Evolutionary conservation across 2,888 invertebrate species (phyloP).

Genomic region (Pseudanteris insignis): DNA sequence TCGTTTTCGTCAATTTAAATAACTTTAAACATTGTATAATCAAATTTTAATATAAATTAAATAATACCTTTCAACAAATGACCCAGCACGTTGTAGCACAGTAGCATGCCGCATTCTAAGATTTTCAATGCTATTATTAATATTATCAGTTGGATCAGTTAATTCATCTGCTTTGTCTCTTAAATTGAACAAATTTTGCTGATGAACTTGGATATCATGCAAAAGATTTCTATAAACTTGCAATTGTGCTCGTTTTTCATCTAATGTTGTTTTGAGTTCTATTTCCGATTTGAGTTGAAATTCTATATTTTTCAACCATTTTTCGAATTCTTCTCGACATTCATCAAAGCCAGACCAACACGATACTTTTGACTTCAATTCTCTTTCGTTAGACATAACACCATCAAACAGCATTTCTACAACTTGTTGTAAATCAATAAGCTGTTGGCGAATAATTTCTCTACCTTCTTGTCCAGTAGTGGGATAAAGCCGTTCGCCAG

Average conservation of each 20-base stretch:
- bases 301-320: conserved; percentile 82
- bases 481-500: conserved; percentile 87
- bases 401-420: conserved; percentile 84
- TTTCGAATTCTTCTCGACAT: conserved; percentile 78
- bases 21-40: too few species aligned
- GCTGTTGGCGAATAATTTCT: conserved; percentile 82
- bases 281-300: conserved; percentile 80
- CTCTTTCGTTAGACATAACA: conserved; percentile 79
- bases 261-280: conserved; percentile 83
- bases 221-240: conserved; percentile 83
- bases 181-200: conserved; percentile 84
- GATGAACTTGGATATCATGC: conserved; percentile 85
- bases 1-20: too few species aligned
- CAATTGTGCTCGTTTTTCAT: conserved; percentile 90
- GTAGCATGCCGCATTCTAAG: conserved; percentile 79
- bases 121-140: conserved; percentile 76
- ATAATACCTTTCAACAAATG: conserved; percentile 77
- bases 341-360: conserved; percentile 94
- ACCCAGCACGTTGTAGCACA: conserved; percentile 76
- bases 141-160: conserved; percentile 80
- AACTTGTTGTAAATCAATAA: conserved; percentile 84
- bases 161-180: conserved; percentile 82
- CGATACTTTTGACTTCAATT: conserved; percentile 83
- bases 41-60: too few species aligned
- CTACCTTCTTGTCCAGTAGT: conserved; percentile 88